phyloP scores from a whole-genome alignment of 2,113 vertebrate genomes.

The Cyanoderma ruficeps region DNA sequence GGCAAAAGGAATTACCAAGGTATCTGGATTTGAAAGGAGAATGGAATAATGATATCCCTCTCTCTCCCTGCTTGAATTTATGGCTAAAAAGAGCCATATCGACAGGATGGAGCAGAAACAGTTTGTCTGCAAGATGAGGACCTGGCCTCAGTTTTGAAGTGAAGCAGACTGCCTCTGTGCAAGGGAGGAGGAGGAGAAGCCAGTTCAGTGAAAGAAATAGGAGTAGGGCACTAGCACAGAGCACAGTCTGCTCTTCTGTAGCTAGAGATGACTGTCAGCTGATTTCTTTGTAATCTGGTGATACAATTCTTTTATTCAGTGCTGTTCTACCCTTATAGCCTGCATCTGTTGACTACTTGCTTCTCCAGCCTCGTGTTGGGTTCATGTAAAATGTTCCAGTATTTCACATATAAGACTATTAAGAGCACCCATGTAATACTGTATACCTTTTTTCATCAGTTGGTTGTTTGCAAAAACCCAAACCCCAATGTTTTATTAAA shows the following conservation, averaged over 20 bases:
- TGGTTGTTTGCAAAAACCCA: neutral
- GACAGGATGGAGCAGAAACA: neutral
- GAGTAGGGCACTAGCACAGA: neutral
- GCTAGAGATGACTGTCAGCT: neutral
- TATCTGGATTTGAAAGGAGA: neutral
- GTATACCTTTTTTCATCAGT: neutral
- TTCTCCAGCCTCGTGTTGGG: neutral
- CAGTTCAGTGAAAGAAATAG: neutral
- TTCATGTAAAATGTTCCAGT: neutral
- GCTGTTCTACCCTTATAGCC: neutral
- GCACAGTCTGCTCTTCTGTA: neutral
- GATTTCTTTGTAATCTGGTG: neutral
- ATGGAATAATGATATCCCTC: neutral
- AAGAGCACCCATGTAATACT: neutral
- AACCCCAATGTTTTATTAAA: neutral
- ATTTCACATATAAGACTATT: neutral
- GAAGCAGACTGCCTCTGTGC: neutral
- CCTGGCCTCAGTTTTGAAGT: neutral
- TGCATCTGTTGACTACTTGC: neutral
- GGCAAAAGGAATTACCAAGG: neutral
- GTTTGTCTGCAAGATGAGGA: neutral
- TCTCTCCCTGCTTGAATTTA: neutral
- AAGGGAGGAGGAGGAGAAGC: neutral
- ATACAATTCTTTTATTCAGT: neutral
- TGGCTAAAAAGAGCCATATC: accelerated